These are phyloP conservation scores for Metallyticus violacea DNA, from an alignment of 2,888 invertebrate species.

Conservation along the genomic window DNA sequence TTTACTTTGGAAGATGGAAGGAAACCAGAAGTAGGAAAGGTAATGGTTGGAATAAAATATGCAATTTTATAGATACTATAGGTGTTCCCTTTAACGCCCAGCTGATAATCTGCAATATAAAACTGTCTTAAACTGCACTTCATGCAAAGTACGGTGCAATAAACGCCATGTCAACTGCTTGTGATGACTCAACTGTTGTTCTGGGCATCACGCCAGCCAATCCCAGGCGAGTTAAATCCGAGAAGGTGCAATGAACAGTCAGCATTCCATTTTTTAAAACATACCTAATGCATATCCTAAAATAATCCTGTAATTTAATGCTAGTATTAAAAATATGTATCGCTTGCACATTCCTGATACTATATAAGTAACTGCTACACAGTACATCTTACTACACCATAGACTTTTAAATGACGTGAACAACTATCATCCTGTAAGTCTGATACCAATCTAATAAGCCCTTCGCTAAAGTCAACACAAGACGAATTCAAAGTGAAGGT, in stretches of 20 bases:
- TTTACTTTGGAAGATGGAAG: background rate
- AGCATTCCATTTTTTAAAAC: background rate
- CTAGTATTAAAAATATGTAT: too few species aligned
- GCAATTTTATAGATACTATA: background rate
- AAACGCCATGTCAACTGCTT: background rate
- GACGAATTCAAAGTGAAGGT: too few species aligned
- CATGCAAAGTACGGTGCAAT: background rate
- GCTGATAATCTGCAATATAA: background rate
- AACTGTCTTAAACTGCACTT: background rate
- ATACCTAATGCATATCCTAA: too few species aligned
- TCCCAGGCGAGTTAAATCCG: background rate
- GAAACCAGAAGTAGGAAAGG: background rate
- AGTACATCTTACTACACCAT: too few species aligned
- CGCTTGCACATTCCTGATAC: too few species aligned
- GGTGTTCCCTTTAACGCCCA: background rate
- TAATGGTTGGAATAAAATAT: background rate
- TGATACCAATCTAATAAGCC: too few species aligned
- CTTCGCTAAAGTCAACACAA: too few species aligned
- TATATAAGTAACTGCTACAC: too few species aligned
- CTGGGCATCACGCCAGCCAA: background rate
- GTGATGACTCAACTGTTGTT: background rate
- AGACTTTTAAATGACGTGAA: too few species aligned
- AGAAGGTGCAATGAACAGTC: background rate
- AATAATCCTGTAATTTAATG: too few species aligned
- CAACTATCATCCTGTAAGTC: too few species aligned